Evolutionary conservation across 2,888 invertebrate species (phyloP), one percentile per base, ranked within the genome.

Genomic region (Trichopria drosophilae): DNA sequence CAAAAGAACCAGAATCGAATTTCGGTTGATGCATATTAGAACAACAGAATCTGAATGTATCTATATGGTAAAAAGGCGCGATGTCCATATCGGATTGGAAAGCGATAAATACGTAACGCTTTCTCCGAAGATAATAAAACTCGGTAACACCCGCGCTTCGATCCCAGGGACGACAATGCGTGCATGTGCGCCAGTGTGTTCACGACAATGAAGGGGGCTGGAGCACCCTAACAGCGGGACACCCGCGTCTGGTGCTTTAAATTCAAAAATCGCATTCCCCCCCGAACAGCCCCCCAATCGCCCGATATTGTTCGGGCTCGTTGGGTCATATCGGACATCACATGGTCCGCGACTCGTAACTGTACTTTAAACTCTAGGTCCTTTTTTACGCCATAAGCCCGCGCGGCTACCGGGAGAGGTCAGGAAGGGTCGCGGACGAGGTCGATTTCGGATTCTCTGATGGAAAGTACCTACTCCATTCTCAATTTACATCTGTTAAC

Each of bases 231-330:
- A 35, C 36, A 24, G 26, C 32, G 29, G 23, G 48, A n/a, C n/a
- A n/a, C n/a, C n/a, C n/a, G n/a, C n/a, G n/a, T n/a, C 55, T 55
- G 50, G 57, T 51, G 60, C 57, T 73, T 70, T 67, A 72, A 72
- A 72, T 66, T 75, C 65, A 71, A 73, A 73, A 75, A 73, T 72
- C 68, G 68, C 67, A 72, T 69, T 60, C 57, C 51, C 64, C 60
- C 34, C 41, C 50, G 24, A 29, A 24, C 34, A 41, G 32, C 7
- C 39, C 51, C 60, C 28, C 34, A 23, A 18, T 48, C 35, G 43
- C 2, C 31, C 44, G 53, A 60, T 53, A 68, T 74, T 73, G 72
- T 74, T 64, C 67, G 60, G 54, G 64, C 56, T 59, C 64, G 63
- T 48, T 63, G 63, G 63, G 65, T 67, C 69, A 65, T 60, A 58